phyloP scores from a whole-genome alignment of 2,113 vertebrate genomes.

The Larimichthys polyactis region DNA sequence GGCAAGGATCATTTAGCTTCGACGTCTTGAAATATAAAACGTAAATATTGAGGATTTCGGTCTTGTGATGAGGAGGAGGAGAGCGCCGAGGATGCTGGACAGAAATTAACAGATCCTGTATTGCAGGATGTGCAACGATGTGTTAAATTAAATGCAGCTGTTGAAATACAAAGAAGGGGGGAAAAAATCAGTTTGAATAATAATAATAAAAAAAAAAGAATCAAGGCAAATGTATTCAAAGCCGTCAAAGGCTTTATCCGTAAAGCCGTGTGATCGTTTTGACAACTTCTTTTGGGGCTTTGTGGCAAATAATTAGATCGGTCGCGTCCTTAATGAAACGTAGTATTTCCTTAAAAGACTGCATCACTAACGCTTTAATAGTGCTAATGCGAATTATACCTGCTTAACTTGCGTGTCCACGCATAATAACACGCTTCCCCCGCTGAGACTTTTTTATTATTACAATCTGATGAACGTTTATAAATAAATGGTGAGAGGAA shows the following conservation, averaged over 20 bases:
- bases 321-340: slow-evolving; percentile 31
- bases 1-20: slow-evolving; percentile 86
- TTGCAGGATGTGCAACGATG: slow-evolving; percentile 88
- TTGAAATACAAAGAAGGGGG: slow-evolving; percentile 76
- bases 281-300: slow-evolving; percentile 54
- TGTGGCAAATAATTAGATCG: slow-evolving; percentile 27
- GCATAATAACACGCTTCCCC: not conserved
- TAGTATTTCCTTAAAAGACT: not conserved
- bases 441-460: slow-evolving; percentile 10
- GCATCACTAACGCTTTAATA: not conserved
- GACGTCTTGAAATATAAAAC: slow-evolving; percentile 82
- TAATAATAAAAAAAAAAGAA: slow-evolving; percentile 30
- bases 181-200: slow-evolving; percentile 60
- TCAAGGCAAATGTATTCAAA: slow-evolving; percentile 48
- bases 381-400: not conserved
- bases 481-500: not conserved
- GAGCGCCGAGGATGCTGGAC: slow-evolving; percentile 58
- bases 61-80: slow-evolving; percentile 52
- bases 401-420: not conserved
- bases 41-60: slow-evolving; percentile 85
- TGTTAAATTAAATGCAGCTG: slow-evolving; percentile 90
- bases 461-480: not conserved
- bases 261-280: slow-evolving; percentile 51
- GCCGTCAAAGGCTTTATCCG: slow-evolving; percentile 51
- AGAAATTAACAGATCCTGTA: slow-evolving; percentile 84